Evolutionary conservation across 2,797 vertebrate species (phyloP), one percentile per base, ranked within the genome.

Genomic region (Typhlichthys eigenmanni): DNA sequence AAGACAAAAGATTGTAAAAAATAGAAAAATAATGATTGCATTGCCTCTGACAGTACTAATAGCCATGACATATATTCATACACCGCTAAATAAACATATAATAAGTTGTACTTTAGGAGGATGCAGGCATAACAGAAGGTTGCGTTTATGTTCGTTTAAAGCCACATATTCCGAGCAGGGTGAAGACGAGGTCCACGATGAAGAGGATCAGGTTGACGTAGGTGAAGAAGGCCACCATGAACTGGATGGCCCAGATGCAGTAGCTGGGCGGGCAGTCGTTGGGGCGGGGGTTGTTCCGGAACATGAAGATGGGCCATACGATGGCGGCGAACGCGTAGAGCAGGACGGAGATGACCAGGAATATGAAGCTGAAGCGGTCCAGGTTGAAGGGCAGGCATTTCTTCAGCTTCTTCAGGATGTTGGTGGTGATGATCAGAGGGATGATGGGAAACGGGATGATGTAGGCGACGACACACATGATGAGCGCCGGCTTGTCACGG

Each of bases 161-260:
- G n/a, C 74, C 80, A 75, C 84, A 91, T 47, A 90, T 83, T 0
- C 85, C 84, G 0, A 75, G 84, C 61, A 90, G 76, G 7, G 93
- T 95, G 50, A 93, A 94, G 54, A 93, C 48, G 0, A 95, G 78
- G 71, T 95, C 94, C 47, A 94, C 52, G 13, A 81, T 54, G 55
- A 94, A 95, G 47, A 94, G 89, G 2, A 91, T 71, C 38, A 96
- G 88, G 79, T 95, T 95, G 29, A 94, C 88, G 55, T 89, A 93
- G 2, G 92, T 94, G 56, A 95, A 72, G 68, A 95, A 90, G 4
- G 92, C 87, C 38, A 93, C 70, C 5, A 93, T 91, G n/a, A 95
- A 90, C 60, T 69, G 7, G 67, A 87, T 92, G 78, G 93, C 65
- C 93, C 93, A 94, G 4, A 1, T 0, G 59, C 89, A 91, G 32